phyloP scores from a whole-genome alignment of 2,888 invertebrate genomes.

The Tenthredo livida region DNA sequence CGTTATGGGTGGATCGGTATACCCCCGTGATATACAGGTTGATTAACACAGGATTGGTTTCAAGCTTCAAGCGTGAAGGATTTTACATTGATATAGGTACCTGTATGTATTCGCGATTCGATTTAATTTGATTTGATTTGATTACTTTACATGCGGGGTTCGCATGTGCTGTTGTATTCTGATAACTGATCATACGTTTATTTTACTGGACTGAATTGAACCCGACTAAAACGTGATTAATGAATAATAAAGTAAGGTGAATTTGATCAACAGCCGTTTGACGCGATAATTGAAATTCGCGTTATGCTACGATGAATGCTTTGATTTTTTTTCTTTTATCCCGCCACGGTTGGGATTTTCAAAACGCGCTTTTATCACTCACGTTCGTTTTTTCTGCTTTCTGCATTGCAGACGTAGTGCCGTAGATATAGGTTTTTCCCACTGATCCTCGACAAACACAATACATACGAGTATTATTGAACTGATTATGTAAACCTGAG shows the following conservation, averaged over 20 bases:
- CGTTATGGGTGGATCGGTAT: neutral
- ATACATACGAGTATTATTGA: neutral
- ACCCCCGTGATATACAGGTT: neutral
- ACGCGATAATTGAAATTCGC: neutral
- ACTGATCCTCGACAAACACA: neutral
- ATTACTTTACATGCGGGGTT: neutral
- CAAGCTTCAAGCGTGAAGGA: neutral
- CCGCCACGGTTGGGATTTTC: neutral
- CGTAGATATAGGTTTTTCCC: neutral
- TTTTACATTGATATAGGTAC: neutral
- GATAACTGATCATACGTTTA: neutral
- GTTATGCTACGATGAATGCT: neutral
- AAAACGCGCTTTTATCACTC: neutral
- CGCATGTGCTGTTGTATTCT: neutral
- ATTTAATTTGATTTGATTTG: neutral
- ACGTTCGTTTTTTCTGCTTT: neutral
- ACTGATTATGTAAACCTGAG: neutral
- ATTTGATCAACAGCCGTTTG: neutral
- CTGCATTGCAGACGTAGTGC: neutral
- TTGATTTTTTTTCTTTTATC: neutral
- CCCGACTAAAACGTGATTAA: constrained; percentile 9
- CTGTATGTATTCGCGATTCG: constrained; percentile 4
- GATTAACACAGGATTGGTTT: neutral
- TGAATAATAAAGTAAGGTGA: neutral
- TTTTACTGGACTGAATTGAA: neutral